phyloP scores from a whole-genome alignment of 2,113 vertebrate genomes.

The pig (Sus scrofa) region T2T-Sscrofa CM000827.6:109603001-109603500 shows the following conservation, averaged over 20 bases:
- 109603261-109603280: neutral
- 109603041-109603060: too few relatives aligned
- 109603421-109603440: too few relatives aligned
- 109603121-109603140: too few relatives aligned
- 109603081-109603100: too few relatives aligned
- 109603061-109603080: too few relatives aligned
- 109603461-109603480: rapidly evolving
- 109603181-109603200: neutral
- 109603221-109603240: neutral
- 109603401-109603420: rapidly evolving
- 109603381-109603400: neutral
- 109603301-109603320: neutral
- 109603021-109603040: too few relatives aligned
- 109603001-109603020: too few relatives aligned
- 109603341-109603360: neutral
- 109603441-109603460: neutral
- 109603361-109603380: rapidly evolving
- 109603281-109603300: neutral
- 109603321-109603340: neutral
- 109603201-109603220: neutral
- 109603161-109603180: too few relatives aligned
- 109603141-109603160: too few relatives aligned
- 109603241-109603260: neutral
- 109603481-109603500: too few relatives aligned
- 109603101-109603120: too few relatives aligned